Conservation (phyloP, 2,888 invertebrate species). For the Ctena decussata region DNA sequence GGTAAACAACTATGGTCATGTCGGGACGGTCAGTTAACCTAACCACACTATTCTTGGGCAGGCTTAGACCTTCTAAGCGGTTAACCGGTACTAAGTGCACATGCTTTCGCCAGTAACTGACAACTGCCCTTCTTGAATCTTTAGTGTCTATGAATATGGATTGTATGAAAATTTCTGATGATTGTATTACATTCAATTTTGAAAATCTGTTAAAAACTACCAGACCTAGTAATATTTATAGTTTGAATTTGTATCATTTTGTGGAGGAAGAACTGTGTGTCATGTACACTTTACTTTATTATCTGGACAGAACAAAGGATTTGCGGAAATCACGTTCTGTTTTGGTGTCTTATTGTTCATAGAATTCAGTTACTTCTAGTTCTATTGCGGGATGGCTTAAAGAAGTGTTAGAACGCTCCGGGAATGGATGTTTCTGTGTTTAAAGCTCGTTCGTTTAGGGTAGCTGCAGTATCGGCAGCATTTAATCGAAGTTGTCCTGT, state of each 20-base stretch:
- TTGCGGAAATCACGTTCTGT: constrained; percentile 16
- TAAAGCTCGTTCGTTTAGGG: too few relatives aligned
- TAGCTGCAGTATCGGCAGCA: too few relatives aligned
- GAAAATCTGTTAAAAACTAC: neutral
- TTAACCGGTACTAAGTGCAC: too few relatives aligned
- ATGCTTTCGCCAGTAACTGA: too few relatives aligned
- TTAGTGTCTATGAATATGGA: neutral
- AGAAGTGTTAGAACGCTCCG: neutral
- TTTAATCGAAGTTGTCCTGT: constrained; percentile 4
- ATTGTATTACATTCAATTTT: neutral
- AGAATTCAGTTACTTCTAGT: constrained; percentile 9
- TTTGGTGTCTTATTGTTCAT: constrained; percentile 1
- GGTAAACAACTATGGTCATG: too few relatives aligned
- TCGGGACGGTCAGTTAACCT: too few relatives aligned
- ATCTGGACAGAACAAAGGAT: neutral
- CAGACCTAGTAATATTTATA: neutral
- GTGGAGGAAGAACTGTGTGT: constrained; percentile 5
- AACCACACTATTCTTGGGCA: too few relatives aligned
- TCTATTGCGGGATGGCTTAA: constrained; percentile 33
- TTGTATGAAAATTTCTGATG: neutral
- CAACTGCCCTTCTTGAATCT: too few relatives aligned
- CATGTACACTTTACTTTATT: neutral
- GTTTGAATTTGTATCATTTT: neutral
- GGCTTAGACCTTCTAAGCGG: too few relatives aligned
- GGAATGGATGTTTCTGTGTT: constrained; percentile 1